These are phyloP conservation scores for Gryon sp. DNA, from an alignment of 1,140 invertebrate genomes.

Conservation along the genomic window DNA sequence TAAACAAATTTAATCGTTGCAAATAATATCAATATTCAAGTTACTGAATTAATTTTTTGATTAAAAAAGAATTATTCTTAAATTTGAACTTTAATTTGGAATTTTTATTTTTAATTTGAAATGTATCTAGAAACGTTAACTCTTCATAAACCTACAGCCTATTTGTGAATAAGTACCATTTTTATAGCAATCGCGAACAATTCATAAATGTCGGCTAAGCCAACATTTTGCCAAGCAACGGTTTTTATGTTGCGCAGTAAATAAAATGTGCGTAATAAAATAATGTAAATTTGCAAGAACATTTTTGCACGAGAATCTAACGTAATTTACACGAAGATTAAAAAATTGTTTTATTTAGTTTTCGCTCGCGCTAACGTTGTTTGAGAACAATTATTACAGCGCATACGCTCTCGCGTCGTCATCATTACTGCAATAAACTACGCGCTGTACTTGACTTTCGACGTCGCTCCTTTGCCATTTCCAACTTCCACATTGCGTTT, in stretches of 20 bases:
- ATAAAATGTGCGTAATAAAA: conserved; percentile 49
- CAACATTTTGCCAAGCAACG: no score
- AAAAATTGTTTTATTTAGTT: conserved; percentile 53
- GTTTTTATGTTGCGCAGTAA: conserved; percentile 40
- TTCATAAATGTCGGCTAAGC: conserved; percentile 21
- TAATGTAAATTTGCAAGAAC: conserved; percentile 40
- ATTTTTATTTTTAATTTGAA: no score
- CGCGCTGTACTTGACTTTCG: conserved; percentile 50
- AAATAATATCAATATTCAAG: no score
- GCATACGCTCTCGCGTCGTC: conserved; percentile 47
- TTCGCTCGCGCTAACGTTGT: conserved; percentile 45
- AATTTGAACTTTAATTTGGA: no score
- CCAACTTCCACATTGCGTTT: conserved; percentile 30
- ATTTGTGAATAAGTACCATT: conserved; percentile 33
- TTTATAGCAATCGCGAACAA: conserved; percentile 11
- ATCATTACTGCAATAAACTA: conserved; percentile 60
- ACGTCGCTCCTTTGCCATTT: conserved; percentile 49
- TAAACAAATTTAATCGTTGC: no score
- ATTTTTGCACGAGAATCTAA: conserved; percentile 14
- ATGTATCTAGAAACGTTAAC: conserved; percentile 3
- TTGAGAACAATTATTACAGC: conserved; percentile 58
- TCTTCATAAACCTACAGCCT: conserved; percentile 5
- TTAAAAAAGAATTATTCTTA: no score
- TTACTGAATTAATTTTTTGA: no score
- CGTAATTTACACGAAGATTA: conserved; percentile 41